Evolutionary conservation across 1,140 invertebrate genomes (phyloP), one percentile per base, ranked within the genome.

Genomic region (Araneus ventricosus): DNA sequence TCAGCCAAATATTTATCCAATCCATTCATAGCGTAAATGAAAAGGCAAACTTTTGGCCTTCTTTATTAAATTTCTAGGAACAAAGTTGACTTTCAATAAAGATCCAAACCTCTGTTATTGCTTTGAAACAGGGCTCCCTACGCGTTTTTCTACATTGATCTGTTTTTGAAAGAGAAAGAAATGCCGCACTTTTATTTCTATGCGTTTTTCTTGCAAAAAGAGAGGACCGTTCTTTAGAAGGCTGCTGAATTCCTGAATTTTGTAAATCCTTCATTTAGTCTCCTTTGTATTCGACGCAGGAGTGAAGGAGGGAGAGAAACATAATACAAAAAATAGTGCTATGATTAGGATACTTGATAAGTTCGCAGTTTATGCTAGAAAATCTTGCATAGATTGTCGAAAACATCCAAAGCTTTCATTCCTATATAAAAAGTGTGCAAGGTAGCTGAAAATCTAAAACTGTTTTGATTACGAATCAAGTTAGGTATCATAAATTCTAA

Each of bases 81-180:
- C 91, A 93, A 67, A 93, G 91, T 93, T 93, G 91, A 88, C 91
- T 93, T 93, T 93, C 91, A 87, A 93, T 93, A 93, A 93, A 93
- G 91, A 93, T 93, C 85, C 91, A n/a, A 93, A 87, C 91, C 75
- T 84, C 67, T 93, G 91, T 93, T 93, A 93, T 93, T 93, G 82
- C 91, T 80, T 93, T 79, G 82, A 67, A 87, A 93, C 91, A 93
- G 91, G 84, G 59, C 52, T 79, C 41, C 91, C 67, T 41, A 79
- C 41, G 67, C 37, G 22, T 93, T 84, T 70, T 87, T 70, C 41
- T 86, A 88, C 84, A 93, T 93, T 93, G 91, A 93, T 93, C 91
- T 92, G 90, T 75, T 85, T 86, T 84, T 82, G n/a, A 91, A 91
- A 91, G 67, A 91, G 61, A 86, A 86, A 85, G 61, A 86, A 90